Conservation (phyloP, 2,113 vertebrate species). For the Pteronura brasiliensis region DNA sequence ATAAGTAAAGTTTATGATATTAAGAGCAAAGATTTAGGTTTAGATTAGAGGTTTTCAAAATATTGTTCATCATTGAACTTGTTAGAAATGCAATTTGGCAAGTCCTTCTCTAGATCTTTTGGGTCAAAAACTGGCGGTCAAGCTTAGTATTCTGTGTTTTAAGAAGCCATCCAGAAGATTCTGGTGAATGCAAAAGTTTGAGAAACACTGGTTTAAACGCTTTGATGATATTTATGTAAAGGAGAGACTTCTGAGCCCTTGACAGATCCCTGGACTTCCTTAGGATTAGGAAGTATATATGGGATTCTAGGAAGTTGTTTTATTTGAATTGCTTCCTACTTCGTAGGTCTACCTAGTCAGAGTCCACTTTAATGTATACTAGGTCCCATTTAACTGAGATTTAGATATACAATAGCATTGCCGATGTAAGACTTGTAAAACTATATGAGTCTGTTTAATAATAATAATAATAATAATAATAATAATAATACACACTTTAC, state of each 20-base stretch:
- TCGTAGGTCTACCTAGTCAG: not conserved
- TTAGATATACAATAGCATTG: not conserved
- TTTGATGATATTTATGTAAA: not conserved
- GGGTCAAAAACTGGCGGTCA: not conserved
- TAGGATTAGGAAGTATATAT: not conserved
- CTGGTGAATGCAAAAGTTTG: not conserved
- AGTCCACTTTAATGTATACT: not conserved
- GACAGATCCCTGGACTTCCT: not conserved
- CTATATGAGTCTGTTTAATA: not conserved
- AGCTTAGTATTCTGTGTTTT: not conserved
- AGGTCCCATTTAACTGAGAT: not conserved
- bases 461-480: not conserved
- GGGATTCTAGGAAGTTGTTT: not conserved
- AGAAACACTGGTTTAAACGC: not conserved
- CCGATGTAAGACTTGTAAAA: not conserved
- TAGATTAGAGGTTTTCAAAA: constrained; percentile 22
- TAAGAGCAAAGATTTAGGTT: not conserved
- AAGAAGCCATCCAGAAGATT: not conserved
- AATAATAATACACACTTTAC: not conserved
- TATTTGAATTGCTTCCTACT: not conserved
- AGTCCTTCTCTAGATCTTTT: not conserved
- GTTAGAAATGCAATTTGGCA: constrained; percentile 29
- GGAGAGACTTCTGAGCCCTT: not conserved
- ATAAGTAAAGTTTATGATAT: constrained; percentile 25
- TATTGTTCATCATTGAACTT: not conserved